Percentiles rank a stretch among this genome's conserved stretches.
Conservation (phyloP, 1,140 invertebrate species). For the Procambarus clarkii region DNA sequence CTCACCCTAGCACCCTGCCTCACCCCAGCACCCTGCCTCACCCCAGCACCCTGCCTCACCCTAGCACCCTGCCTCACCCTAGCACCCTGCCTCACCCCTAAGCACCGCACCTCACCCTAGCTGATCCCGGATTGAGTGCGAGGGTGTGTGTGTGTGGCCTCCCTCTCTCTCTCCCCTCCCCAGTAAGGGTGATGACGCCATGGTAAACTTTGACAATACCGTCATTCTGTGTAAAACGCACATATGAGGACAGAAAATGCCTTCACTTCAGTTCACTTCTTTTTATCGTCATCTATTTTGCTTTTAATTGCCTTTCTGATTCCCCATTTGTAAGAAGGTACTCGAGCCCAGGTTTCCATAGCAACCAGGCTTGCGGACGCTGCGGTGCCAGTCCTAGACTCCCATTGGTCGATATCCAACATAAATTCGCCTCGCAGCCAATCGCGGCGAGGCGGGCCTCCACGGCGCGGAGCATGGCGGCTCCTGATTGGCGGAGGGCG, state of each 20-base stretch:
- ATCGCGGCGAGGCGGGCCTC: not conserved
- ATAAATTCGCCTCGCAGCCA: constrained; percentile 43
- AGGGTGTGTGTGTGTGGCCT: not conserved
- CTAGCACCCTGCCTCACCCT: not conserved
- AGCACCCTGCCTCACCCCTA: not conserved
- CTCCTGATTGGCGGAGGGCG: constrained; percentile 20
- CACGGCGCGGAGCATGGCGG: not conserved
- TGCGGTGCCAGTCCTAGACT: constrained; percentile 27
- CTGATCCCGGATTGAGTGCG: no score
- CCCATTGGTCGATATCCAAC: constrained; percentile 48
- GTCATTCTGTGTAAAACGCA: constrained; percentile 64
- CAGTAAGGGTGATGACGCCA: constrained; percentile 17
- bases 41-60: not conserved
- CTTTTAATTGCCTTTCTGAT: constrained; percentile 68
- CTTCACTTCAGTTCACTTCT: constrained; percentile 63
- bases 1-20: not conserved
- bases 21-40: not conserved
- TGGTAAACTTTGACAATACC: constrained; percentile 63
- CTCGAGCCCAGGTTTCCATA: constrained; percentile 62
- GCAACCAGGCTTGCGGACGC: constrained; percentile 62
- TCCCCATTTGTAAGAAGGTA: constrained; percentile 68
- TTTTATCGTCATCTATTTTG: constrained; percentile 69
- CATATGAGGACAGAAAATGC: constrained; percentile 65
- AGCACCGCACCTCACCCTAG: not conserved
- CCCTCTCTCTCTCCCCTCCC: not conserved